Evolutionary conservation across 1,140 invertebrate genomes (phyloP).

Genomic region (Drosophila oshimai): DNA sequence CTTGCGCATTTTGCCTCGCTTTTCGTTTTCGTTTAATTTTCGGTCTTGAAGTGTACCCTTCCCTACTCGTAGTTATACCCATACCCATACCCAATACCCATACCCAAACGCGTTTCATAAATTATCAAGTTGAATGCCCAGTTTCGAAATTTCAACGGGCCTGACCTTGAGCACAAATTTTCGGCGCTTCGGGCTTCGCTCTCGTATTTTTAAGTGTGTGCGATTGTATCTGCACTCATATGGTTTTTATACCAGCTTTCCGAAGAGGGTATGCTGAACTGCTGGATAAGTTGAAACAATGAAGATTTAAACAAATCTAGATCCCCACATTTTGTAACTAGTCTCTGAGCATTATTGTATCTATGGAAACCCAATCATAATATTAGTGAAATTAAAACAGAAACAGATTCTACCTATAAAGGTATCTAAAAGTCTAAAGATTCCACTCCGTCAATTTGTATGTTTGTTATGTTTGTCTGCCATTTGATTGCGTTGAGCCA

Average conservation of each 20-base stretch:
- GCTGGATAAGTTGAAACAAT: too few relatives aligned
- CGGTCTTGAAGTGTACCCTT: constrained; percentile 35
- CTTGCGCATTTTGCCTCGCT: constrained; percentile 29
- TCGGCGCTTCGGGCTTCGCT: constrained; percentile 41
- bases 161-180: constrained; percentile 77
- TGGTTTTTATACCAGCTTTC: constrained; percentile 6
- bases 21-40: not conserved
- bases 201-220: constrained; percentile 18
- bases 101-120: constrained; percentile 76
- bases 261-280: not conserved
- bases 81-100: not conserved
- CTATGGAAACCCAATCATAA: too few relatives aligned
- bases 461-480: not conserved
- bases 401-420: too few relatives aligned
- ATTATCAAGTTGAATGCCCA: constrained; percentile 82
- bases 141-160: constrained; percentile 66
- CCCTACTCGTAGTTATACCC: constrained; percentile 47
- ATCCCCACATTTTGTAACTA: too few relatives aligned
- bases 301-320: too few relatives aligned
- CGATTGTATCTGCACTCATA: constrained; percentile 19
- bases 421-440: not conserved
- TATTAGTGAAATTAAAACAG: too few relatives aligned
- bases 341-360: too few relatives aligned
- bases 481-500: constrained; percentile 9
- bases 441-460: not conserved